These are phyloP conservation scores for Dryococelus australis DNA, from an alignment of 2,888 invertebrate genomes.

Conservation along the genomic window DNA sequence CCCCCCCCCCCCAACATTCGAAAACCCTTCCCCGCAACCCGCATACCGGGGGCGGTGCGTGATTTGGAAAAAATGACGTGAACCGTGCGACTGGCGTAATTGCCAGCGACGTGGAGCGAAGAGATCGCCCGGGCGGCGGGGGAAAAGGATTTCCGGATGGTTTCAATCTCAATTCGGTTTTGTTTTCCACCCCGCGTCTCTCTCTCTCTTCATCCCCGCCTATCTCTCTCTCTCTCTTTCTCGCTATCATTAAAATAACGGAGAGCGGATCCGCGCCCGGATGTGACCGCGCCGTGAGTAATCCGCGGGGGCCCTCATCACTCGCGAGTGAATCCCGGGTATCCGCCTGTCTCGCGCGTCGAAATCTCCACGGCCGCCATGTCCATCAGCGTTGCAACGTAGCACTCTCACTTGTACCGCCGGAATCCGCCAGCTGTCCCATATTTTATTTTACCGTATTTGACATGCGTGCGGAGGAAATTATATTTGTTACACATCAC, in stretches of 20 bases:
- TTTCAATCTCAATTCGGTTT: conserved; percentile 16
- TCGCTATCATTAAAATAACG: neutral
- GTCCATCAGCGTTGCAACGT: too few species aligned
- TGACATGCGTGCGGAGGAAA: too few species aligned
- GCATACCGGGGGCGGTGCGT: neutral
- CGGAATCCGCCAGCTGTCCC: too few species aligned
- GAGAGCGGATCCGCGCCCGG: neutral
- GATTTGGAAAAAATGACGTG: conserved; percentile 8
- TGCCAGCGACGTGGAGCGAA: conserved; percentile 1
- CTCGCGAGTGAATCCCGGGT: too few species aligned
- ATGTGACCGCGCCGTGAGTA: too few species aligned
- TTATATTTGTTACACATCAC: too few species aligned
- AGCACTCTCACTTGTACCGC: too few species aligned
- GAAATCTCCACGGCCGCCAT: too few species aligned
- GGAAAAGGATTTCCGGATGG: neutral
- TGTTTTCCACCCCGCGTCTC: neutral
- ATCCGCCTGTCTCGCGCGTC: too few species aligned
- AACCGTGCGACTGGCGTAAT: conserved; percentile 16
- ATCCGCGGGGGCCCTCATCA: too few species aligned
- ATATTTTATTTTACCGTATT: too few species aligned
- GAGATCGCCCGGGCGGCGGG: neutral
- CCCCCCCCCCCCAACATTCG: neutral
- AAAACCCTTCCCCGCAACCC: too few species aligned
- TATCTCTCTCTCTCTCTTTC: neutral
- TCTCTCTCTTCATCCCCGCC: neutral